These are phyloP conservation scores for Pteromalus puparum DNA, from an alignment of 1,140 invertebrate species.

Conservation along the genomic window DNA sequence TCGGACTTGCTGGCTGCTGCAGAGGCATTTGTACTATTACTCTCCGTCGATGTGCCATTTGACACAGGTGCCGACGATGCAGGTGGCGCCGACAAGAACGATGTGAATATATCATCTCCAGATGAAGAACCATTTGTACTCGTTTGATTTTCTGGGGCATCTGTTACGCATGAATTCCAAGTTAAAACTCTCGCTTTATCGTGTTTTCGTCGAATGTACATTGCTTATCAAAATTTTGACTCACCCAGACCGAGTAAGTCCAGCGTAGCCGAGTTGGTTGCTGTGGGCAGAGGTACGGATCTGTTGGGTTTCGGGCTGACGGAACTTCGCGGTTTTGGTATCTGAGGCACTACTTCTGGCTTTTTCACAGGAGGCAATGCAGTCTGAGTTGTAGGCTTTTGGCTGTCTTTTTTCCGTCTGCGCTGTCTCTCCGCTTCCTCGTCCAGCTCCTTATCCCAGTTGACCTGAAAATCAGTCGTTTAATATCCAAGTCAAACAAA, in stretches of 20 bases:
- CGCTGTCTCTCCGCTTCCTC: conserved; percentile 89
- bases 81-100: conserved; percentile 83
- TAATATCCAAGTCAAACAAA: background rate
- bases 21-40: conserved; percentile 63
- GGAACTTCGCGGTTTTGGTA: conserved; percentile 79
- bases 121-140: conserved; percentile 67
- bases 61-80: conserved; percentile 61
- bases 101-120: conserved; percentile 85
- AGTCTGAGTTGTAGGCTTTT: conserved; percentile 68
- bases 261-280: conserved; percentile 74
- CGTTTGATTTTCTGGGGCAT: conserved; percentile 69
- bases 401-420: conserved; percentile 83
- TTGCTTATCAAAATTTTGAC: conserved; percentile 28
- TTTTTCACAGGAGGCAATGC: conserved; percentile 70
- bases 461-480: conserved; percentile 65
- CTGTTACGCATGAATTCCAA: conserved; percentile 56
- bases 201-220: background rate
- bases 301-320: conserved; percentile 84
- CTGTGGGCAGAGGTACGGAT: conserved; percentile 17
- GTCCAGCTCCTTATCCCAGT: conserved; percentile 90
- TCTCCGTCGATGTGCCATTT: conserved; percentile 60
- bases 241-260: conserved; percentile 81
- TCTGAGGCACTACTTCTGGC: conserved; percentile 76
- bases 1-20: conserved; percentile 80
- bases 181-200: background rate